Conservation (phyloP, 1,140 invertebrate genomes). For the Aricia agestis region DNA sequence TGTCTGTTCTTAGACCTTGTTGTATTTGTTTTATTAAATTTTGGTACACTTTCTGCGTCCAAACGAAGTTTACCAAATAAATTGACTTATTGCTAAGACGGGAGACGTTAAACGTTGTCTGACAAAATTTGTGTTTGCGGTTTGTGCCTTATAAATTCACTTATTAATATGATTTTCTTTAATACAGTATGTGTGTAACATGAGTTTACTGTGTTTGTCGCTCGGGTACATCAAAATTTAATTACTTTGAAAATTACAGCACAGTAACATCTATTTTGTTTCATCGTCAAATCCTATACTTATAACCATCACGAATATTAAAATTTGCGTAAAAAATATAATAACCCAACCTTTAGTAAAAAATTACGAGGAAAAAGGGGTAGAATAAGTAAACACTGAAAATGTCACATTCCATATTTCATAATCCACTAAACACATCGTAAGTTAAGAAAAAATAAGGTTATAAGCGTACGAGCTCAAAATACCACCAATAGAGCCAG, state of each 20-base stretch:
- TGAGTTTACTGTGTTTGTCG: neutral
- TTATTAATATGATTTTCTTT: neutral
- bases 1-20: too few relatives aligned
- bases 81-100: constrained; percentile 17
- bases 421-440: too few relatives aligned
- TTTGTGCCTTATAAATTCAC: constrained; percentile 17
- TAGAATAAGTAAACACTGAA: too few relatives aligned
- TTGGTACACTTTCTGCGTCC: neutral
- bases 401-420: too few relatives aligned
- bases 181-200: neutral
- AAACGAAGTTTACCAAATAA: neutral
- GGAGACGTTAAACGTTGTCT: constrained; percentile 20
- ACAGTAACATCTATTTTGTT: neutral
- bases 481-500: neutral
- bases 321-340: too few relatives aligned
- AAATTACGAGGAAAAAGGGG: too few relatives aligned
- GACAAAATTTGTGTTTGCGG: constrained; percentile 25
- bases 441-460: too few relatives aligned
- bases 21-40: neutral
- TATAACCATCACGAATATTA: too few relatives aligned
- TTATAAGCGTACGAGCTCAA: neutral
- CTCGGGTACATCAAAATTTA: neutral
- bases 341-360: too few relatives aligned
- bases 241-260: neutral
- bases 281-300: too few relatives aligned